Base-by-base conservation (phyloP, 2,888 invertebrate species). In the Theristus sp. region DNA sequence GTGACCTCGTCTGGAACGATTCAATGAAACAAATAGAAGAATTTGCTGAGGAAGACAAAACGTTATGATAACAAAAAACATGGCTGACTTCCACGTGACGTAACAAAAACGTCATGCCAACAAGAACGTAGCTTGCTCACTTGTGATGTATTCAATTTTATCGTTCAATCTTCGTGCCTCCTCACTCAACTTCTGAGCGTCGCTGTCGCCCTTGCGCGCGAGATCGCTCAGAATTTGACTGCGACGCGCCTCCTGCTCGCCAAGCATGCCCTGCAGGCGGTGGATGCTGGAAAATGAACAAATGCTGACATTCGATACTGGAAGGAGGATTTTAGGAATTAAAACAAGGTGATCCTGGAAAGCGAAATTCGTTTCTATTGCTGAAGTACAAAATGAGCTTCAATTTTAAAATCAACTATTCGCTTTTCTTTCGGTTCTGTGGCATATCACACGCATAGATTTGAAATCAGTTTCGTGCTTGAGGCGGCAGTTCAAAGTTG, bases 81-180 rank as follows among this genome's bases (percentile, higher is more conserved):
- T n/a, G n/a, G n/a, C n/a, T n/a, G n/a, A n/a, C n/a, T n/a, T n/a
- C n/a, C n/a, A n/a, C n/a, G n/a, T n/a, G n/a, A n/a, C n/a, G n/a
- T n/a, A n/a, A n/a, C n/a, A n/a, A n/a, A n/a, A n/a, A n/a, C n/a
- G n/a, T n/a, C n/a, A n/a, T n/a, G n/a, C n/a, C n/a, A n/a, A n/a
- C n/a, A n/a, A n/a, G n/a, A n/a, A n/a, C n/a, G n/a, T n/a, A n/a
- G n/a, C n/a, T n/a, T n/a, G 55, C n/a, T n/a, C 27, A 59, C 60
- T 63, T 1, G 70, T 69, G 31, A 70, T 68, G 28, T 67, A 59
- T 46, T 67, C 66, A 13, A 71, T 68, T 38, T 66, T 68, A 28
- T 71, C 71, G 56, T 70, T 69, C 17, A 71, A 60, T 46, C 69
- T 58, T 27, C 64, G 62, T 6, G 68, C 65, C 61, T 71, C 71